Evolutionary conservation across 2,888 invertebrate genomes (phyloP), one percentile per base, ranked within the genome.

Genomic region (Agrilus cyanescens): DNA sequence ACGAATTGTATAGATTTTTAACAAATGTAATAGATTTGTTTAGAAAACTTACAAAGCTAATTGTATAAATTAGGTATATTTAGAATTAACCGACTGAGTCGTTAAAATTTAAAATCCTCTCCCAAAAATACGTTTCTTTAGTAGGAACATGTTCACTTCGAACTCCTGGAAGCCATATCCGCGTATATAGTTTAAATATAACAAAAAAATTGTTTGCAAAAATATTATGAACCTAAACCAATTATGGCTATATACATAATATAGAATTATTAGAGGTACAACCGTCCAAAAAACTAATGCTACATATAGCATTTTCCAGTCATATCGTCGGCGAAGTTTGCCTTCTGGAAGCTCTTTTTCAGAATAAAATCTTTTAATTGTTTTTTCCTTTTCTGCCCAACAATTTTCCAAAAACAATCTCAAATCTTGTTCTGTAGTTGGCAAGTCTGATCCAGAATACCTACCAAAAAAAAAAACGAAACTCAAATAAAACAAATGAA

Each of bases 241-340:
- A 12, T 45, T 32, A 12, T 61, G 53, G 45, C 64, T 70, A 12
- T 61, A 61, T 2, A 70, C 55, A n/a, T 64, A 61, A 41, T 71
- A 73, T 1, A 68, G 53, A 41, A 73, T 70, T 16, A 72, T 42
- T 16, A 69, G 51, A 43, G 76, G 74, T 45, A 82, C 58, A 6
- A 70, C 15, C 8, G 77, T 76, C 85, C 84, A 85, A 57, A 82
- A 80, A 15, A 75, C 51, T 34, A 82, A 71, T 2, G 78, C 79
- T 35, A 70, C 57, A 46, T 68, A 66, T 15, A 76, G 57, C 16
- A 72, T 67, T 47, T 65, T 58, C 14, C 53, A 53, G 39, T 60
- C 60, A 5, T 62, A 47, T 40, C 60, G 55, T 14, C 63, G 64
- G 12, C 58, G 49, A 30, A 62, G 52, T 37, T 53, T 47, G 2